Evolutionary conservation across 1,140 invertebrate genomes (phyloP).

Genomic region (Drosophila hydei): DNA sequence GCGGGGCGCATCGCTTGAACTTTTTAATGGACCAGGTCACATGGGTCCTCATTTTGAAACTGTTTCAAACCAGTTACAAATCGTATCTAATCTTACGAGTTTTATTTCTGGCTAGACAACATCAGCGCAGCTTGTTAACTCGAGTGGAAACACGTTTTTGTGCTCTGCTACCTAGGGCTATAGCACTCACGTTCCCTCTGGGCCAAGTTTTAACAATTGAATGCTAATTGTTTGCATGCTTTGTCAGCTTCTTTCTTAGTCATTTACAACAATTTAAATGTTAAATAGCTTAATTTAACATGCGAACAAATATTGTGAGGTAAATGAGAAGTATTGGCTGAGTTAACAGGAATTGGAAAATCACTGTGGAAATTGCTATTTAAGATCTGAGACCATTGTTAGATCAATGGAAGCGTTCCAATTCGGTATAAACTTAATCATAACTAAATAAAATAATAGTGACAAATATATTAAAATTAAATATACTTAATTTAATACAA

Average conservation of each 20-base stretch:
- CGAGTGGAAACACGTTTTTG: conserved; percentile 23
- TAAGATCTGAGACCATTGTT: no score
- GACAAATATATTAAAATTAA: not conserved
- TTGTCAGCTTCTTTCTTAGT: conserved; percentile 37
- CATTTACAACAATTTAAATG: conserved; percentile 3
- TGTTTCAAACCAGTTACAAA: conserved; percentile 7
- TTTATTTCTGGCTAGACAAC: not conserved
- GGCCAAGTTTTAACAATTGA: conserved; percentile 47
- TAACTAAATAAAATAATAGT: not conserved
- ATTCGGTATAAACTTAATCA: not conserved
- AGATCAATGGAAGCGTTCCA: no score
- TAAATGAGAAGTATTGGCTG: not conserved
- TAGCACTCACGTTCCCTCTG: conserved; percentile 23
- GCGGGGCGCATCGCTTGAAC: not conserved
- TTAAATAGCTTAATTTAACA: conserved; percentile 14
- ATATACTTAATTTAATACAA: conserved; percentile 18
- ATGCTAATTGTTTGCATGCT: conserved; percentile 58
- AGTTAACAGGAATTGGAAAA: no score
- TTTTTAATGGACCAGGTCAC: not conserved
- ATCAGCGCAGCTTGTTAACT: not conserved
- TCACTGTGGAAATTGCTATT: no score
- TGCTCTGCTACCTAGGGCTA: not conserved
- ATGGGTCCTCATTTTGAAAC: not conserved
- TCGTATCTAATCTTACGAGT: not conserved
- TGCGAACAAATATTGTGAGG: conserved; percentile 5